Evolutionary conservation across 2,797 vertebrate genomes (phyloP), one percentile per base, ranked within the genome.

Genomic region (Urosaurus nigricauda): DNA sequence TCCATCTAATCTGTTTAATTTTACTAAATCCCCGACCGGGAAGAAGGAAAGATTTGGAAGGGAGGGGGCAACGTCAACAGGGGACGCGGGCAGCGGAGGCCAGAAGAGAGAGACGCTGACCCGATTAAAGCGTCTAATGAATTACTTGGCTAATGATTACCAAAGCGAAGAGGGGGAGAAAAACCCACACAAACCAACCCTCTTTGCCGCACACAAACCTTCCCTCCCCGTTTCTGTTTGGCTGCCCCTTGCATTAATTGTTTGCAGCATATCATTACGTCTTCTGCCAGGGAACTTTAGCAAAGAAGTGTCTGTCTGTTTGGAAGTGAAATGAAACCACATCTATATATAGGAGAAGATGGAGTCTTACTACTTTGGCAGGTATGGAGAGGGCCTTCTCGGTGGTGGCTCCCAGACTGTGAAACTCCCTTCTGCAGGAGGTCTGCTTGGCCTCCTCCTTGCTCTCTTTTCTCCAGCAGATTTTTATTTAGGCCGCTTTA

Each of bases 1-100:
- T 97, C 94, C 94, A 96, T 97, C 96, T 96, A 97, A 97, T 97
- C 96, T 97, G 97, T 97, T 97, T 97, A 96, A 96, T 97, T 97
- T 97, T 96, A 97, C 97, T 97, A 97, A 97, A 97, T 97, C 97
- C 96, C 96, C 96, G 96, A 94, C 96, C 97, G 96, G 96, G 96
- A 97, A 93, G 43, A 96, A 92, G 90, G 37, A 21, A 37, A 95
- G 95, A 68, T 83, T 89, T 92, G 93, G 91, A 80, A 78, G 88
- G 87, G 85, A 88, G 93, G 26, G 86, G 87, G 19, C 1, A 14
- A 3, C 4, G 58, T 74, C 26, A 1, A 51, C 79, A 74, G 24
- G 77, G 47, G 47, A 80, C 37, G 51, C 51, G 5, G n/a, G 9
- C 9, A 5, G 58, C 83, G 56, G 43, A 88, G 79, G 79, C 40